Conservation (phyloP, 53 echinoderm and acorn worm species). For the Temnopleurus reevesii region DNA sequence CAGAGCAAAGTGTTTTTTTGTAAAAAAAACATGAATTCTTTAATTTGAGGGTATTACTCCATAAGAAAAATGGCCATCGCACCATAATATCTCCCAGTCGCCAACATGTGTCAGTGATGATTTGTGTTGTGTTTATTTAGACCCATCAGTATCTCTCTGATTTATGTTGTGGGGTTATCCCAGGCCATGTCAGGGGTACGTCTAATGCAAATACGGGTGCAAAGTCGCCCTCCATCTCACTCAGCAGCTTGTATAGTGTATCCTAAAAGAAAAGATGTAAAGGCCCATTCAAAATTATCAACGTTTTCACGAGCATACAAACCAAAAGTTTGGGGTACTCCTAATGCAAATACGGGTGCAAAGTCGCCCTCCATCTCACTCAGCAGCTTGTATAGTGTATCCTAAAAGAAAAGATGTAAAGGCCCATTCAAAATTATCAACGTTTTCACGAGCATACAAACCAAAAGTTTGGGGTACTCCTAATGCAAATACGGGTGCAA, state of each 20-base stretch:
- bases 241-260: no score
- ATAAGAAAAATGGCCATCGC: not conserved
- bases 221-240: no score
- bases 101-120: constrained; percentile 1
- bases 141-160: constrained; percentile 4
- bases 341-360: constrained; percentile 19
- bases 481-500: constrained; percentile 24
- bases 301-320: no score
- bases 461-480: not conserved
- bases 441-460: no score
- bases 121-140: constrained; percentile 20
- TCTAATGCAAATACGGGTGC: constrained; percentile 18
- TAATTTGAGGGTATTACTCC: not conserved
- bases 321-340: not conserved
- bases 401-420: no score
- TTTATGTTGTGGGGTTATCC: not conserved
- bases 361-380: no score
- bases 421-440: no score
- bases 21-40: no score
- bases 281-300: no score
- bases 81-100: not conserved
- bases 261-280: no score
- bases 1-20: no score
- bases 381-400: no score
- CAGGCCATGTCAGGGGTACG: constrained; percentile 3